Base-by-base conservation (phyloP, 1,140 invertebrate species). In the Drosophila mauritiana region DNA sequence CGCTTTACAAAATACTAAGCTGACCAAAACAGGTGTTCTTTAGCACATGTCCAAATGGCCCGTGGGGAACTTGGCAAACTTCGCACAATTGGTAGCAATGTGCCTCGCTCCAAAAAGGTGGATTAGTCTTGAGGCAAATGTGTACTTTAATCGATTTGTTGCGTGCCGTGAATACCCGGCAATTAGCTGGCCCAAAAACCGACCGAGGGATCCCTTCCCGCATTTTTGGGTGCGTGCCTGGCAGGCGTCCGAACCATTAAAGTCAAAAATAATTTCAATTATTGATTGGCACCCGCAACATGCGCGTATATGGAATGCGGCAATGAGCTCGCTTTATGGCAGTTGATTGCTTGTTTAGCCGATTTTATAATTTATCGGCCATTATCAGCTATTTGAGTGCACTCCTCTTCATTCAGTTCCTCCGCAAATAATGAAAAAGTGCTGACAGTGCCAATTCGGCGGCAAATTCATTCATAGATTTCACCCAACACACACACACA, bases 241-340 rank as follows among this genome's bases (percentile, higher is more conserved):
- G 43, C 52, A 31, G 61, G 37, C 37, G 51, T 34, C 20, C 39
- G 40, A 25, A 62, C 48, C 67, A 85, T 85, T 78, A 81, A 72
- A 86, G 82, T 86, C 79, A 75, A 78, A 88, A 82, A 81, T 86
- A 88, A 88, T 88, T 88, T 88, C 74, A 82, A 79, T 63, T 82
- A 62, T 59, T 63, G 81, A 62, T 85, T 63, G 68, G 63, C 43
- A 20, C 42, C 73, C 45, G 43, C 77, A 77, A 58, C 58, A 51
- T 55, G 55, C 34, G 49, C 81, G 54, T 65, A 61, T 78, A 63
- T 78, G 56, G 73, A 73, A 80, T 76, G 69, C 10, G 42, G 12
- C 73, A 73, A 37, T 40, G 34, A 40, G 46, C 13, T 59, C 31
- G 54, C 48, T 49, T 57, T 73, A 55, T 67, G 48, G 53, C 53